A percentile compares a stretch with the other conserved stretches of the same genome.
Conservation (phyloP, 1,140 invertebrate genomes). For the Leguminivora glycinivorella region DNA sequence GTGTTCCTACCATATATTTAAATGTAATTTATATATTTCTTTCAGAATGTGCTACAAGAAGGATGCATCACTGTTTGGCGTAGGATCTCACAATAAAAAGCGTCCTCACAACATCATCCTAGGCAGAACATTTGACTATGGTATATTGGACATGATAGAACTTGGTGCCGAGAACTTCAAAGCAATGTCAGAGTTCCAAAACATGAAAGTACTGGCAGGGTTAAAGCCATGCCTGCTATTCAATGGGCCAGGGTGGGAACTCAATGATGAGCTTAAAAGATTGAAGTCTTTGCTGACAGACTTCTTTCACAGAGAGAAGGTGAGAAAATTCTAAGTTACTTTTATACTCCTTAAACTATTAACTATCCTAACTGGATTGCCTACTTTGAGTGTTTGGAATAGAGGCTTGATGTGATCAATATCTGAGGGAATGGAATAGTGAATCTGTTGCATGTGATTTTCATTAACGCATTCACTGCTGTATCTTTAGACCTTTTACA, state of each 20-base stretch:
- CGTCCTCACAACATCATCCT: conserved; percentile 95
- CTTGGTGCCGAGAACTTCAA: conserved; percentile 92
- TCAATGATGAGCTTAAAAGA: conserved; percentile 87
- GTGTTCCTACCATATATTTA: background rate
- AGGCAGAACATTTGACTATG: conserved; percentile 93
- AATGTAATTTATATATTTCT: conserved; percentile 29
- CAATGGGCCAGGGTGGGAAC: conserved; percentile 95
- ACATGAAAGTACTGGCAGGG: conserved; percentile 88
- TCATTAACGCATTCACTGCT: too few relatives aligned
- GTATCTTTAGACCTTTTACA: too few relatives aligned
- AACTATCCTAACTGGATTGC: too few relatives aligned
- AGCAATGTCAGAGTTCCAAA: conserved; percentile 88
- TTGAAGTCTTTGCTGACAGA: conserved; percentile 95
- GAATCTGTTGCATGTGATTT: too few relatives aligned
- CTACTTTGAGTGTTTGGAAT: too few relatives aligned
- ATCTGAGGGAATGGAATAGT: too few relatives aligned
- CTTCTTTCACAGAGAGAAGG: conserved; percentile 93
- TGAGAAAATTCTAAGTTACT: too few relatives aligned
- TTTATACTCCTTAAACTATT: too few relatives aligned
- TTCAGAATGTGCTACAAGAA: conserved; percentile 88
- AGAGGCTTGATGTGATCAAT: too few relatives aligned
- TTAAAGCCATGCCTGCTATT: conserved; percentile 96
- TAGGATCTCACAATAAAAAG: conserved; percentile 96
- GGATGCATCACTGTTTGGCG: conserved; percentile 93
- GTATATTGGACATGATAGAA: conserved; percentile 97